Evolutionary conservation across 2,888 invertebrate species (phyloP).

Genomic region (Dichetophora obliterata): DNA sequence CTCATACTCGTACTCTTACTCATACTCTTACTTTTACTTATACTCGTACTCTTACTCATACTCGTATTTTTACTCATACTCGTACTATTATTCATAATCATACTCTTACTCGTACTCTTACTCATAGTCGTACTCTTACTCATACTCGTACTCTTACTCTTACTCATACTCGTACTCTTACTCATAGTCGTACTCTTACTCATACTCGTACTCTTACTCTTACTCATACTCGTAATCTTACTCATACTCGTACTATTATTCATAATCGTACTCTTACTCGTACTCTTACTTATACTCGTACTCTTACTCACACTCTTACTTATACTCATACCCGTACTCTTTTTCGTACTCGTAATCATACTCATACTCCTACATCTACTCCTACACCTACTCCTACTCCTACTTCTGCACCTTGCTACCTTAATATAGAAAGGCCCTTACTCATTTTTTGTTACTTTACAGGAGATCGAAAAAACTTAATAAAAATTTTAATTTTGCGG

Average conservation of each 20-base stretch:
- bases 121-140: background rate
- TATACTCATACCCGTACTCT: background rate
- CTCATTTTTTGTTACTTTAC: too few species aligned
- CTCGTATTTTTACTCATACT: background rate
- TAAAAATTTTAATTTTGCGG: too few species aligned
- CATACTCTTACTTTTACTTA: too few species aligned
- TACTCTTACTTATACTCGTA: background rate
- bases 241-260: background rate
- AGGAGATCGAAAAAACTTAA: too few species aligned
- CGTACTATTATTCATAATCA: too few species aligned
- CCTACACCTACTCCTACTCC: too few species aligned
- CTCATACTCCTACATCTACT: background rate
- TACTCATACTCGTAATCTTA: background rate
- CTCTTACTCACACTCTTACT: background rate
- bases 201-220: background rate
- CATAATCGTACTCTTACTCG: background rate
- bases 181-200: background rate
- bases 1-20: background rate
- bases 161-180: background rate
- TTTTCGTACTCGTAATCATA: background rate
- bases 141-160: too few species aligned
- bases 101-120: background rate
- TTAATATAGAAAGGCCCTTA: too few species aligned
- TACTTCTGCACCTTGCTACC: too few species aligned
- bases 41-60: background rate